Evolutionary conservation across 2,113 vertebrate genomes (phyloP).

Genomic region (Opisthocomus hoazin): DNA sequence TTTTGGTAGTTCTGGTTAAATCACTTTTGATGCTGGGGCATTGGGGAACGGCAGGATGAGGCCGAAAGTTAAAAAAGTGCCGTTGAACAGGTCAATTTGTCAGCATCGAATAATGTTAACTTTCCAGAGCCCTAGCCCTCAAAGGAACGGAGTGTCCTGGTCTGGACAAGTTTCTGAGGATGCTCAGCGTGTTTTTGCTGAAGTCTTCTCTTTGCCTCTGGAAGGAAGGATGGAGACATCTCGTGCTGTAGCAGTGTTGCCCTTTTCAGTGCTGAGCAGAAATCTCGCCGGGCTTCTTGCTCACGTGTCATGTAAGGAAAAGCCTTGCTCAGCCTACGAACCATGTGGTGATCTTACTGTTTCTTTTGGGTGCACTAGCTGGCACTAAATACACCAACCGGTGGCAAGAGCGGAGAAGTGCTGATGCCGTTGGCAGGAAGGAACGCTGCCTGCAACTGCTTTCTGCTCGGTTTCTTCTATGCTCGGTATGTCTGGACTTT

Average conservation of each 20-base stretch:
- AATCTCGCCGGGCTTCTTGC: neutral
- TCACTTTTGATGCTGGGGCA: accelerated
- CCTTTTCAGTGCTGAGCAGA: neutral
- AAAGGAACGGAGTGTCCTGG: neutral
- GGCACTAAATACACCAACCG: neutral
- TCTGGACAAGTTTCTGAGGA: neutral
- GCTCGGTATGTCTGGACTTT: neutral
- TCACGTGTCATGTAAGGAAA: neutral
- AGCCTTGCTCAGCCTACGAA: neutral
- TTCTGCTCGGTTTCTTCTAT: neutral
- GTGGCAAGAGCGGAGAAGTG: neutral
- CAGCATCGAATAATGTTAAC: neutral
- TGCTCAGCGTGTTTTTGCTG: neutral
- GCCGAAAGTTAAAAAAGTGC: neutral
- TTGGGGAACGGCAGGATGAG: neutral
- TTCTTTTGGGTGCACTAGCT: slow-evolving; percentile 1
- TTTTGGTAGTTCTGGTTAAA: neutral
- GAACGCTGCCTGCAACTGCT: neutral
- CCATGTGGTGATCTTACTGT: neutral
- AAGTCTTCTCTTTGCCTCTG: neutral
- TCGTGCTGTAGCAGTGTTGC: neutral
- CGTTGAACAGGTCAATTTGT: neutral
- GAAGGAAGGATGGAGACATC: neutral
- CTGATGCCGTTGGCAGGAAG: slow-evolving; percentile 22
- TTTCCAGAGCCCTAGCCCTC: neutral